Evolutionary conservation across 2,113 vertebrate genomes (phyloP).

Genomic region (Accipiter cooperii): DNA sequence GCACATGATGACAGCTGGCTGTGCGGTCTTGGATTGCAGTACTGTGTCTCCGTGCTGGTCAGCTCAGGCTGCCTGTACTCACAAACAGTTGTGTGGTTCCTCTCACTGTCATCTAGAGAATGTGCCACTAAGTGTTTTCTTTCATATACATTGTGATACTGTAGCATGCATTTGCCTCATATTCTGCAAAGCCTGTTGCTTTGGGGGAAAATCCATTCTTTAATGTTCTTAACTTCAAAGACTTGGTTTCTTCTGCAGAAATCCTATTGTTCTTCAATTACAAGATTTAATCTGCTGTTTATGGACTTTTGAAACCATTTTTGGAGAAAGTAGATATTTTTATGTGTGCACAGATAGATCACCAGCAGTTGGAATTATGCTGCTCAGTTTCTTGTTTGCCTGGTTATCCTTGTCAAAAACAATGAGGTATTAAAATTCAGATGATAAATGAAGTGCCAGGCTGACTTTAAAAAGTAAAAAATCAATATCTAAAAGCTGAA

Average conservation of each 20-base stretch:
- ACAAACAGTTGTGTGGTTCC: background rate
- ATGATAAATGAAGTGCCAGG: background rate
- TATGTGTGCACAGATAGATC: slow-evolving; percentile 30
- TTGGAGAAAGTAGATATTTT: slow-evolving; percentile 39
- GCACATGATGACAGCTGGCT: background rate
- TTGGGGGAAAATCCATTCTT: slow-evolving; percentile 36
- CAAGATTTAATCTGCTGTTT: slow-evolving; percentile 56
- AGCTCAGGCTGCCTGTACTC: background rate
- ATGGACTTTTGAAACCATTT: slow-evolving; percentile 26
- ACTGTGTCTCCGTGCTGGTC: background rate
- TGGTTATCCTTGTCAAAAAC: slow-evolving; percentile 19
- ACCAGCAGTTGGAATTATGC: background rate
- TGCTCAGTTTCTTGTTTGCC: slow-evolving; percentile 2
- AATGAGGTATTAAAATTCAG: background rate
- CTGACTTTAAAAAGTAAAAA: background rate
- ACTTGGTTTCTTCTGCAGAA: slow-evolving; percentile 20
- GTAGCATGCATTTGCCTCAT: background rate
- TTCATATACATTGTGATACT: background rate
- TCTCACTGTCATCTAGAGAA: background rate
- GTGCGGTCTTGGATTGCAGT: background rate
- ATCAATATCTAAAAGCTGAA: background rate
- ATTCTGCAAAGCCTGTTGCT: slow-evolving; percentile 41
- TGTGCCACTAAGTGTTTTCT: background rate
- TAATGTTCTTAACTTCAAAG: slow-evolving; percentile 44
- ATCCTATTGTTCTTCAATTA: slow-evolving; percentile 31